Base-by-base conservation (phyloP, 2,888 invertebrate species). In the Luperina testacea region DNA sequence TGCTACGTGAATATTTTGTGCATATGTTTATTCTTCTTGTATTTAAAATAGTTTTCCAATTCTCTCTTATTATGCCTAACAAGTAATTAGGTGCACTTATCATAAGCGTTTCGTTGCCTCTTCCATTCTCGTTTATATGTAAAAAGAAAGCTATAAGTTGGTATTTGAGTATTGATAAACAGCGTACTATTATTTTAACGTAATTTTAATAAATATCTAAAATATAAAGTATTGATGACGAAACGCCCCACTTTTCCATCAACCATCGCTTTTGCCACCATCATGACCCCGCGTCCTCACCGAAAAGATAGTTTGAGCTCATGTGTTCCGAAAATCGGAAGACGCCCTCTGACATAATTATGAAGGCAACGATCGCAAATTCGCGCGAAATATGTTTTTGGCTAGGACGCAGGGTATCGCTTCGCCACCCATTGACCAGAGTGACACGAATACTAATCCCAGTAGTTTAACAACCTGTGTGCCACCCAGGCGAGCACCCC, bases 401-500 rank as follows among this genome's bases (percentile, higher is more conserved):
- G 17, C 32, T 38, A 38, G 6, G 3, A 59, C n/a, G 17, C 61
- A 17, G 24, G 15, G 9, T 38, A n/a, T 61, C 8, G 85, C 87
- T 69, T 61, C 42, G 88, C 87, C 51, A 53, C 63, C 69, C 87
- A 84, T 85, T 59, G 59, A 61, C 59, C 65, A 74, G 80, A 61
- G 85, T 69, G 85, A 85, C 85, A 72, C 76, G 85, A 85, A 64
- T 87, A 85, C 85, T 85, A 85, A 87, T 85, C 69, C 77, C 76
- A 85, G 85, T 87, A 85, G 85, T 85, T 85, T 85, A 85, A 85
- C 88, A 82, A 81, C 73, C 65, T 80, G 73, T 89, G 73, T 88
- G 83, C 87, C 77, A 72, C 80, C 45, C 96, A 98, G 97, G 98
- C 98, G 74, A 98, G 98, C 67, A 98, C 98, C 74, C 97, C 98